Conservation (phyloP, 53 echinoderm and acorn worm species). For the Stichopus horrens region DNA sequence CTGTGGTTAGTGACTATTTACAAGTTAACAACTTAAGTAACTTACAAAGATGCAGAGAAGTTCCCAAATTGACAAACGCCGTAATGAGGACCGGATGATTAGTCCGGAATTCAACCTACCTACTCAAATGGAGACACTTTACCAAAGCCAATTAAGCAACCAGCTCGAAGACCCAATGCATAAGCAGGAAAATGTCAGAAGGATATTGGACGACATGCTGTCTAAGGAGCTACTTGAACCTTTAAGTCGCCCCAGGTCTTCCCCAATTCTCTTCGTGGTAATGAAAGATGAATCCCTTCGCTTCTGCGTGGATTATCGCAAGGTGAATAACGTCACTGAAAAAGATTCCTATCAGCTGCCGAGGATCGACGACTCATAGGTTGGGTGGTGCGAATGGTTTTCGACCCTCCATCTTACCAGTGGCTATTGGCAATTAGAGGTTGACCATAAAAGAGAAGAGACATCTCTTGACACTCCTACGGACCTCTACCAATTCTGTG, state of each 20-base stretch:
- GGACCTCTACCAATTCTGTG: neutral
- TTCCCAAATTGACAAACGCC: too few species aligned
- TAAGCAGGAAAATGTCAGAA: conserved; percentile 17
- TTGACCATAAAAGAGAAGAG: conserved; percentile 20
- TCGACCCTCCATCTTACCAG: conserved; percentile 51
- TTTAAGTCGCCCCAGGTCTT: conserved; percentile 39
- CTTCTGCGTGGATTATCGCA: conserved; percentile 53
- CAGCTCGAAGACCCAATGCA: neutral
- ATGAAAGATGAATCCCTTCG: conserved; percentile 54
- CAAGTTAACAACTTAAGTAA: neutral
- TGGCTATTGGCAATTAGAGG: conserved; percentile 56
- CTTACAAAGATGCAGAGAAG: neutral
- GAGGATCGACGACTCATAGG: conserved; percentile 19
- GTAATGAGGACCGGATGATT: too few species aligned
- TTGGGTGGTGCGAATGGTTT: conserved; percentile 33
- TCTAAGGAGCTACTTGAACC: conserved; percentile 26
- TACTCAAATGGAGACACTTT: neutral
- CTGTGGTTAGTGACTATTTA: too few species aligned
- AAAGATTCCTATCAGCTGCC: conserved; percentile 39
- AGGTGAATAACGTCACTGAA: conserved; percentile 39
- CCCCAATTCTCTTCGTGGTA: conserved; percentile 13
- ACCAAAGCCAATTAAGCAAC: conserved; percentile 27
- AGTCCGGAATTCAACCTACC: neutral
- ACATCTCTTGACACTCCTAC: neutral
- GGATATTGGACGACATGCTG: conserved; percentile 28